Conservation (phyloP, 2,888 invertebrate species). For the Hypena proboscidalis region DNA sequence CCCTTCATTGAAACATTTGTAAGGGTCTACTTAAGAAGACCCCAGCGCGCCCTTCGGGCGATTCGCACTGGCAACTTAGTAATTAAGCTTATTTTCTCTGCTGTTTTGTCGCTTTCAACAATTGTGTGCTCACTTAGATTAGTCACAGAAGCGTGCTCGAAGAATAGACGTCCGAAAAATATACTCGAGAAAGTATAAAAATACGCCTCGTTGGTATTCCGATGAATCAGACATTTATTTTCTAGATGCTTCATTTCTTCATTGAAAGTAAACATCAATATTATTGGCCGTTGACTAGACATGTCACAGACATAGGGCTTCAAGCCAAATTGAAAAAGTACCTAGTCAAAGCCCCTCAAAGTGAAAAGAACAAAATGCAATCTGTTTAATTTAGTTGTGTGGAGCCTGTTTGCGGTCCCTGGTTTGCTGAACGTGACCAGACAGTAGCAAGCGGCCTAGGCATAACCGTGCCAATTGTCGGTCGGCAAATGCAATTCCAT, state of each 20-base stretch:
- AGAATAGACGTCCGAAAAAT: conserved; percentile 9
- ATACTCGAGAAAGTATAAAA: conserved; percentile 7
- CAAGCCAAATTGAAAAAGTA: conserved; percentile 65
- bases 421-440: conserved; percentile 83
- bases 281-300: conserved; percentile 60
- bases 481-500: conserved; percentile 53
- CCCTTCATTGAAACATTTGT: conserved; percentile 72
- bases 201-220: conserved; percentile 8
- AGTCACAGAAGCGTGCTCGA: conserved; percentile 40
- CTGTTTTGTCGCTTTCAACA: conserved; percentile 71
- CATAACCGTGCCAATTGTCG: conserved; percentile 66
- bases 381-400: conserved; percentile 66
- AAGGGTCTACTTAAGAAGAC: conserved; percentile 71
- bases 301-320: conserved; percentile 62
- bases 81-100: conserved; percentile 80
- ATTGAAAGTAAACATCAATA: conserved; percentile 48
- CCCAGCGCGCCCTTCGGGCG: conserved; percentile 62
- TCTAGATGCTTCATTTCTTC: conserved; percentile 21
- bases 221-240: conserved; percentile 13
- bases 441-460: conserved; percentile 63
- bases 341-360: conserved; percentile 61
- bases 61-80: conserved; percentile 74
- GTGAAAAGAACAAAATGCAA: conserved; percentile 66
- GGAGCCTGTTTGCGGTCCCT: conserved; percentile 75
- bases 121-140: conserved; percentile 51